phyloP scores from a whole-genome alignment of 2,113 vertebrate species.

The Tricholaema leucomelas region DNA sequence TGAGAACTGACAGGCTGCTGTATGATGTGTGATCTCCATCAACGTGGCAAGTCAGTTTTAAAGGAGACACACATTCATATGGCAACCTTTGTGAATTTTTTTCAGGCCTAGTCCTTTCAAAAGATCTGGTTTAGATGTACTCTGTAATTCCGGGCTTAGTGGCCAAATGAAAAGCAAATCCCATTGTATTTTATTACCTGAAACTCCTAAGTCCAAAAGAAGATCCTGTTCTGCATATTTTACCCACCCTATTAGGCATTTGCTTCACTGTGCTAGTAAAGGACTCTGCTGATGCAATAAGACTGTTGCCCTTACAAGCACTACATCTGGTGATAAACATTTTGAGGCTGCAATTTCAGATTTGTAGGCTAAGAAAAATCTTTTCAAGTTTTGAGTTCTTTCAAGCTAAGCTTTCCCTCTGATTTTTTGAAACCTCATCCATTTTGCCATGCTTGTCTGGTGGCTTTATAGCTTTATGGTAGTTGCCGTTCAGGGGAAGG shows the following conservation, averaged over 20 bases:
- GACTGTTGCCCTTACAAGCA: neutral
- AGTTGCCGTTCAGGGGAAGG: neutral
- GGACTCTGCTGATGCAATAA: neutral
- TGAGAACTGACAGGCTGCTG: neutral
- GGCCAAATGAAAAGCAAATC: neutral
- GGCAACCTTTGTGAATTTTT: neutral
- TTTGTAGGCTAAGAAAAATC: neutral
- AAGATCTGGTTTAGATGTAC: neutral
- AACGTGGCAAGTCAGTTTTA: neutral
- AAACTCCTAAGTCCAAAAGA: neutral
- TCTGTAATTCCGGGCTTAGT: neutral
- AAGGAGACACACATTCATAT: neutral
- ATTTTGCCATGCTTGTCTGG: neutral
- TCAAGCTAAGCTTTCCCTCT: neutral
- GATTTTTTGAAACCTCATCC: neutral
- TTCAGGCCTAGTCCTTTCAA: neutral
- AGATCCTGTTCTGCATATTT: neutral
- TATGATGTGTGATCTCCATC: neutral
- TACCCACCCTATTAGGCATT: neutral
- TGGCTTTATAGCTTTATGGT: neutral
- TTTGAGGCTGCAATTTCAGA: neutral
- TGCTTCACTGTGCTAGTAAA: neutral
- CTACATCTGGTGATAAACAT: neutral
- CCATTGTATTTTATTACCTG: neutral
- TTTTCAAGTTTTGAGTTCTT: neutral